Conservation (phyloP, 2,888 invertebrate species). For the Patella pellucida region DNA sequence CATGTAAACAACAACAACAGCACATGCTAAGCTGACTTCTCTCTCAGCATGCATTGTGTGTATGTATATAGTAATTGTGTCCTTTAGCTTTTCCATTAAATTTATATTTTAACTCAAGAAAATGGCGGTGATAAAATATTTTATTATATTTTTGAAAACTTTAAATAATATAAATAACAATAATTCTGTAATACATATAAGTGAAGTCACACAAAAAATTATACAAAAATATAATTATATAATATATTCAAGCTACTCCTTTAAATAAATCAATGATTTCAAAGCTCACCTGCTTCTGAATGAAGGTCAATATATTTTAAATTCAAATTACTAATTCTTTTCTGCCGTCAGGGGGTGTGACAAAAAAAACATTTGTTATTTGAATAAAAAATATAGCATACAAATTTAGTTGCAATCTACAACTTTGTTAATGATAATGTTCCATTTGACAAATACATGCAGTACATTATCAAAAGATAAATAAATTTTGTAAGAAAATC, state of each 20-base stretch:
- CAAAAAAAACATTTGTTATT: too few relatives aligned
- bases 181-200: conserved; percentile 2
- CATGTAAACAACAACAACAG: neutral
- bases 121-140: too few relatives aligned
- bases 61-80: neutral
- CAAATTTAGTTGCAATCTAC: too few relatives aligned
- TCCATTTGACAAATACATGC: too few relatives aligned
- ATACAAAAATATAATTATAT: conserved; percentile 10
- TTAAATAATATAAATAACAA: conserved; percentile 1
- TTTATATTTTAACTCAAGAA: too few relatives aligned
- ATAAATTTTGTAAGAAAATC: too few relatives aligned
- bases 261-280: conserved; percentile 2
- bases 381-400: too few relatives aligned
- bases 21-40: conserved; percentile 5
- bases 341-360: too few relatives aligned
- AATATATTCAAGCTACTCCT: neutral
- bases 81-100: too few relatives aligned
- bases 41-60: neutral
- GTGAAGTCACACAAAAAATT: conserved; percentile 10
- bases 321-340: too few relatives aligned
- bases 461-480: too few relatives aligned
- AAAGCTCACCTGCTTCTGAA: conserved; percentile 9
- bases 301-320: neutral
- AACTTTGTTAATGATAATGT: too few relatives aligned
- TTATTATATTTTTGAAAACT: neutral